Percentiles rank a stretch among this genome's conserved stretches.
Conservation (phyloP, 2,113 vertebrate genomes). For the Crotalus tigris region DNA sequence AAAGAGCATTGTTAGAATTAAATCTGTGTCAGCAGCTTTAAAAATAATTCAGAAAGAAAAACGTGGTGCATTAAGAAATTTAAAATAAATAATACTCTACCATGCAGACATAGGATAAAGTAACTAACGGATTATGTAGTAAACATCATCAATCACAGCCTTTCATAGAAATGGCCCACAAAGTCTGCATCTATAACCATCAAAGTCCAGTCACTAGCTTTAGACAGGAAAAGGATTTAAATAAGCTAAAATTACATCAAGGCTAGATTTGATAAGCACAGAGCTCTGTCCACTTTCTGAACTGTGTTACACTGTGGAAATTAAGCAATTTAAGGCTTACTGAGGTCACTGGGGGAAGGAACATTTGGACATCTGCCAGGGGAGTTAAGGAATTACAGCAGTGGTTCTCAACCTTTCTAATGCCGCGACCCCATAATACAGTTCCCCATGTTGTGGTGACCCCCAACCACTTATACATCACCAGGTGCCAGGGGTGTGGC, state of each 20-base stretch:
- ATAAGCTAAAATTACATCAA: constrained; percentile 1
- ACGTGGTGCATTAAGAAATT: not conserved
- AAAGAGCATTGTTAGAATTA: not conserved
- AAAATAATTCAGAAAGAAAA: constrained; percentile 4
- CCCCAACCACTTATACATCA: no score
- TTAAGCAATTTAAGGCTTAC: not conserved
- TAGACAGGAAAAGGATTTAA: not conserved
- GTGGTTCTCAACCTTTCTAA: no score
- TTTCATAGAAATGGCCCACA: constrained; percentile 15
- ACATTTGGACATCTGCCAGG: not conserved
- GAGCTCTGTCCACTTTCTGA: not conserved
- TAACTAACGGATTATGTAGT: constrained; percentile 21
- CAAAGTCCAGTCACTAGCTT: constrained; percentile 17
- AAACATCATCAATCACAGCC: constrained; percentile 42
- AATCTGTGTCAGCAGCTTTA: not conserved
- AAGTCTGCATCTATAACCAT: not conserved
- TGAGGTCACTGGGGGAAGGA: not conserved
- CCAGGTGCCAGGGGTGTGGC: no score
- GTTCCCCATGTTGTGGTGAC: no score
- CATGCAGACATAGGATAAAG: not conserved
- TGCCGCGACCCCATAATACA: no score
- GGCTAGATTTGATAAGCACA: not conserved
- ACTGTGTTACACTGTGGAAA: not conserved
- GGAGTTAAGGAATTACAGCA: not conserved
- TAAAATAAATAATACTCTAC: not conserved